These are phyloP conservation scores for Drosophila quinaria DNA, from an alignment of 2,888 invertebrate species.

Conservation along the genomic window DNA sequence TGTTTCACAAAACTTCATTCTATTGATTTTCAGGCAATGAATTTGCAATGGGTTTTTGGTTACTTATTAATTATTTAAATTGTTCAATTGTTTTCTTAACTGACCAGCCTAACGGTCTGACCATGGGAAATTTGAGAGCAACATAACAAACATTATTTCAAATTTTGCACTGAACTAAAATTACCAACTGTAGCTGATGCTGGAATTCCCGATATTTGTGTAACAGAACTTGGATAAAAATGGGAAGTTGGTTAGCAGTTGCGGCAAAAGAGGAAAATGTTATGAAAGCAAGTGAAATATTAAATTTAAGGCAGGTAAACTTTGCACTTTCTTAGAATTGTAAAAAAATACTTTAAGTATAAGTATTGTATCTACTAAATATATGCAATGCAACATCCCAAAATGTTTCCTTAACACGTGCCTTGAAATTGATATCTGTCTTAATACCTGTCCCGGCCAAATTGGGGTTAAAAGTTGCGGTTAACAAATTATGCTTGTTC, in stretches of 20 bases:
- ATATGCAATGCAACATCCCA: no score
- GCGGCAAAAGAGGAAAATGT: neutral
- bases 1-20: neutral
- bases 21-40: no score
- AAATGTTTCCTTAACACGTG: neutral
- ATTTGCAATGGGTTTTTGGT: no score
- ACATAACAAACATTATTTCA: neutral
- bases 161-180: neutral
- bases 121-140: neutral
- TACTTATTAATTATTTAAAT: no score
- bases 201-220: neutral
- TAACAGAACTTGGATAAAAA: neutral
- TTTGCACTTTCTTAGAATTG: neutral
- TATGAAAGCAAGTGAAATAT: neutral
- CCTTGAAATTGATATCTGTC: neutral
- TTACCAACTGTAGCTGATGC: neutral
- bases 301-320: neutral
- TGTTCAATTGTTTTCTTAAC: neutral
- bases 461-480: conserved; percentile 20
- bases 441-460: neutral
- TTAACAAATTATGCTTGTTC: conserved; percentile 31
- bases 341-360: no score
- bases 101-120: no score
- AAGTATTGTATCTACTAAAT: neutral
- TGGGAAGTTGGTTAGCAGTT: neutral